These are phyloP conservation scores for Drosophila percnosoma DNA, from an alignment of 2,888 invertebrate genomes.

Conservation along the genomic window DNA sequence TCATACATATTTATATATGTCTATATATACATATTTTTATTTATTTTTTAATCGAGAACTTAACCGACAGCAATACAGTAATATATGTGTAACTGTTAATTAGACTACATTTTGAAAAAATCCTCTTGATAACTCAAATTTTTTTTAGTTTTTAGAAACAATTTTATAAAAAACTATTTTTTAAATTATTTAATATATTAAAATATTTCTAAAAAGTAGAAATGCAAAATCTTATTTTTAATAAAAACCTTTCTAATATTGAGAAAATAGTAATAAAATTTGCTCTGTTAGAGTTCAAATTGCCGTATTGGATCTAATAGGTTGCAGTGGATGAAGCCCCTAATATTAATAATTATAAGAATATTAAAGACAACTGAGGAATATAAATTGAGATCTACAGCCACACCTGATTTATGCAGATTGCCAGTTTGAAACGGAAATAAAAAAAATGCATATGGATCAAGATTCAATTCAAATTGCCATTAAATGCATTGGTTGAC, in stretches of 20 bases:
- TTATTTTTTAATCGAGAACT: background rate
- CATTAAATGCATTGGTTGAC: constrained; percentile 27
- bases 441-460: constrained; percentile 5
- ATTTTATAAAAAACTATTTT: background rate
- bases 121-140: background rate
- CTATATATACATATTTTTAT: background rate
- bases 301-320: background rate
- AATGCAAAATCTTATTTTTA: background rate
- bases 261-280: background rate
- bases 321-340: background rate
- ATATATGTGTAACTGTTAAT: background rate
- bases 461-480: constrained; percentile 20
- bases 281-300: background rate
- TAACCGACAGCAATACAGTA: background rate
- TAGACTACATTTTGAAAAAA: background rate
- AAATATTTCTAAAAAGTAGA: background rate
- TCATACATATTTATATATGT: background rate
- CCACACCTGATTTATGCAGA: constrained; percentile 39
- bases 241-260: background rate
- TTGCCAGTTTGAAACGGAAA: constrained; percentile 22
- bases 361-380: background rate
- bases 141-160: background rate
- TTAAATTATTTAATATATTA: too few species aligned
- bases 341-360: background rate
- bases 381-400: constrained; percentile 14